Conservation (phyloP, 2,888 invertebrate genomes). For the Galerucella nymphaeae region DNA sequence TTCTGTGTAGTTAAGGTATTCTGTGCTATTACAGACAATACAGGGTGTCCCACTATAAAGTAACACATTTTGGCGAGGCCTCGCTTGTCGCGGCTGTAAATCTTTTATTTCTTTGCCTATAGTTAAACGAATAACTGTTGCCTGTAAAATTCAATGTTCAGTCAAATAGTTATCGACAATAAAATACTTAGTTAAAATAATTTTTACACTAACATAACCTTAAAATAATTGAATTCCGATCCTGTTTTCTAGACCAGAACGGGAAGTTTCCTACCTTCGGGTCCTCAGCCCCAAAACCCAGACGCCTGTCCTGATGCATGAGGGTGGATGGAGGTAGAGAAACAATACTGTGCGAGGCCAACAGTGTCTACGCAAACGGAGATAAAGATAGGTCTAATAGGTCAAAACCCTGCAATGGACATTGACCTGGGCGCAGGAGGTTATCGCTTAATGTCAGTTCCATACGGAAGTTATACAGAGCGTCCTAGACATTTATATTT, state of each 20-base stretch:
- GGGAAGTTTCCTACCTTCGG: neutral
- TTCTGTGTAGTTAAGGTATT: too few relatives aligned
- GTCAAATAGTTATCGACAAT: too few relatives aligned
- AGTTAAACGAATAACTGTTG: too few relatives aligned
- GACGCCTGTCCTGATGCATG: slow-evolving; percentile 3
- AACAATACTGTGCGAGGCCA: slow-evolving; percentile 5
- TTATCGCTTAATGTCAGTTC: neutral
- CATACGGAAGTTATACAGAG: neutral
- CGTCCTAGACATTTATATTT: neutral
- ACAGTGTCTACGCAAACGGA: neutral
- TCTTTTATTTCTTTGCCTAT: too few relatives aligned
- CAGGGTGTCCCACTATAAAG: too few relatives aligned
- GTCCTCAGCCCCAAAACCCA: neutral
- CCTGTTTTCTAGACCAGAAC: neutral
- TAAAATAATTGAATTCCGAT: neutral
- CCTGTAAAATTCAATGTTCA: too few relatives aligned
- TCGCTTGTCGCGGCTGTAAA: too few relatives aligned
- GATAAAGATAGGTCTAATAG: neutral
- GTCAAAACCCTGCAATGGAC: slow-evolving; percentile 7
- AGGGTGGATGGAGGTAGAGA: neutral
- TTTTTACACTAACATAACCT: neutral
- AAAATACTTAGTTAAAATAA: too few relatives aligned
- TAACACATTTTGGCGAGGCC: too few relatives aligned
- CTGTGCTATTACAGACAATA: too few relatives aligned
- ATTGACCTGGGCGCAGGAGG: neutral